Evolutionary conservation across 2,797 vertebrate genomes (phyloP).

Genomic region (Thaleichthys pacificus): DNA sequence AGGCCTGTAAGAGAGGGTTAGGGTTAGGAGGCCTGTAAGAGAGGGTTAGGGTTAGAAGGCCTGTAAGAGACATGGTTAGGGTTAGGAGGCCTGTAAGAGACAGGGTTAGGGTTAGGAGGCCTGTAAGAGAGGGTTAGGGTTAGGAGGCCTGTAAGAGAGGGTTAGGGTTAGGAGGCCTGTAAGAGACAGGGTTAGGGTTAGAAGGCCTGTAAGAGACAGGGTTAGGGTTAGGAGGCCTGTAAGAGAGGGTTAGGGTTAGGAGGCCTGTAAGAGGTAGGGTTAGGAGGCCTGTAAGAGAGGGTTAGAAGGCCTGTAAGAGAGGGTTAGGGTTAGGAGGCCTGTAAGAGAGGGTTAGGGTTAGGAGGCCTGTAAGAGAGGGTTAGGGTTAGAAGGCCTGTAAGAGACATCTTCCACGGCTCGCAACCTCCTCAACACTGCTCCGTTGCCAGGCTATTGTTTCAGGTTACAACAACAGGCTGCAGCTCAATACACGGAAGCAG

Average conservation of each 20-base stretch:
- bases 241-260: background rate
- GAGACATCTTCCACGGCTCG: constrained; percentile 9
- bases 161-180: background rate
- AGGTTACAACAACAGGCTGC: constrained; percentile 59
- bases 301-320: background rate
- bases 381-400: background rate
- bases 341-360: no score
- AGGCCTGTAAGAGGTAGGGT: background rate
- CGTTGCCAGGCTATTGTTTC: constrained; percentile 60
- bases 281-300: background rate
- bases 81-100: background rate
- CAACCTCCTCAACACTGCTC: constrained; percentile 20
- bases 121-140: background rate
- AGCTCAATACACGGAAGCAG: constrained; percentile 64
- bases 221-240: background rate
- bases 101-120: background rate
- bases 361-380: no score
- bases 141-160: background rate
- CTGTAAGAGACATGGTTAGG: constrained; percentile 5
- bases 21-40: background rate
- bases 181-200: constrained; percentile 3
- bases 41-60: no score
- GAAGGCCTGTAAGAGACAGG: background rate
- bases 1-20: constrained; percentile 1
- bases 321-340: no score